Conservation (phyloP, 2,113 vertebrate species). For the Dromaius novaehollandiae region DNA sequence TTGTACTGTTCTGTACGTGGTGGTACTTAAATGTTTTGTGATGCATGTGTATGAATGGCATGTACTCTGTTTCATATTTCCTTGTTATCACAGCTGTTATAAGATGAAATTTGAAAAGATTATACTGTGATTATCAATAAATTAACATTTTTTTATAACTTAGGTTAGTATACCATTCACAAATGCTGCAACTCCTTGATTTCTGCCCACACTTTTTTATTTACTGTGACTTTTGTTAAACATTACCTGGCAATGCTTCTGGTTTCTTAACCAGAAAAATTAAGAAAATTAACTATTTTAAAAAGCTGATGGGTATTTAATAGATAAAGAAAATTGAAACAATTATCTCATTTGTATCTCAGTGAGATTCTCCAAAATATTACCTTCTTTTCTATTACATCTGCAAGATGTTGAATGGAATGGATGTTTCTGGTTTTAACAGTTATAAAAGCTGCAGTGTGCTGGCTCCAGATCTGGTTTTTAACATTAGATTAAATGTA, state of each 20-base stretch:
- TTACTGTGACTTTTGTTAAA: neutral
- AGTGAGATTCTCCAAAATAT: neutral
- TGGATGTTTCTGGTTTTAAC: neutral
- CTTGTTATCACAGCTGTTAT: neutral
- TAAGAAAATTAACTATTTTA: neutral
- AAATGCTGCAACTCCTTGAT: neutral
- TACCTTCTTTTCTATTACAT: neutral
- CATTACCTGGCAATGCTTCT: neutral
- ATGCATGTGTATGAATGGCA: neutral
- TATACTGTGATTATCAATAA: neutral
- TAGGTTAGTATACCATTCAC: neutral
- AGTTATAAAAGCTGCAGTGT: neutral
- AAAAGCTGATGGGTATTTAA: neutral
- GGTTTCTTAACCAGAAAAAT: fast-evolving
- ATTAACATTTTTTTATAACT: neutral
- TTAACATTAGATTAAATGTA: neutral
- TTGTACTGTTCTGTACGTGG: fast-evolving
- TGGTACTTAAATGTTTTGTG: neutral
- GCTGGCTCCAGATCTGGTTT: neutral
- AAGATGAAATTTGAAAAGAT: neutral
- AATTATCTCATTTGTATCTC: neutral
- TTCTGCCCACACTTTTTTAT: neutral
- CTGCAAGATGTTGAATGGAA: neutral
- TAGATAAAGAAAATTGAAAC: neutral
- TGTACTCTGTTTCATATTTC: neutral